Conservation (phyloP, 2,113 vertebrate species). For the Speoplatyrhinus poulsoni region DNA sequence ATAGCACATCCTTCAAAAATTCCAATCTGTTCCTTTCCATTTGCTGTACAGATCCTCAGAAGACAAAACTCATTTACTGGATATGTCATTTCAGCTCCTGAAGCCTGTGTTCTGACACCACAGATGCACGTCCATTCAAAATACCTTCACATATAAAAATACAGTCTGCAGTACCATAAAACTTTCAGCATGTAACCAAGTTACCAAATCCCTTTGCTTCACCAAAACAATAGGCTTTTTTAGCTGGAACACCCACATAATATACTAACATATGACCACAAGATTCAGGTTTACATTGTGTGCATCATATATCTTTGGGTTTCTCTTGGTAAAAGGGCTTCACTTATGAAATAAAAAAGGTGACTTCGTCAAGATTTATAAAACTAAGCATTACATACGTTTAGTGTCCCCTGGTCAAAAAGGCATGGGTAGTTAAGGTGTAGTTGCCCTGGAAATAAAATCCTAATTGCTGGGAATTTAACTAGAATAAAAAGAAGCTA, state of each 20-base stretch:
- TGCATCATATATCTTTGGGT: slow-evolving; percentile 39
- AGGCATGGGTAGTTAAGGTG: slow-evolving; percentile 11
- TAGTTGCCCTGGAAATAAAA: slow-evolving; percentile 35
- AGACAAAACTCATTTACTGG: not conserved
- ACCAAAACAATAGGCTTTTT: not conserved
- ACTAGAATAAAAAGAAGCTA: slow-evolving; percentile 49
- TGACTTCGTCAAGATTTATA: not conserved
- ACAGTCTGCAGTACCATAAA: slow-evolving; percentile 35
- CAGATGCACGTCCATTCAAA: slow-evolving; percentile 28
- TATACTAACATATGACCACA: slow-evolving; percentile 8
- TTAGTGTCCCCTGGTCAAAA: slow-evolving; percentile 29
- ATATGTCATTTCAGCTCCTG: slow-evolving; percentile 17
- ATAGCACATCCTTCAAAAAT: slow-evolving; percentile 56
- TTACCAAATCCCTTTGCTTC: not conserved
- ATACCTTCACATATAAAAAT: slow-evolving; percentile 49
- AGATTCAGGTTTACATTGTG: slow-evolving; percentile 30
- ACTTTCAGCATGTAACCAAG: slow-evolving; percentile 11
- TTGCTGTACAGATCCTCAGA: slow-evolving; percentile 45
- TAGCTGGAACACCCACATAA: not conserved
- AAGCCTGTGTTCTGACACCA: slow-evolving; percentile 26
- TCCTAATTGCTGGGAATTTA: slow-evolving; percentile 5
- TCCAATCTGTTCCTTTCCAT: slow-evolving; percentile 54
- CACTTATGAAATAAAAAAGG: not conserved
- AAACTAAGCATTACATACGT: not conserved
- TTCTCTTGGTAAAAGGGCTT: slow-evolving; percentile 18